Base-by-base conservation (phyloP, 2,113 vertebrate species). In the Coturnix japonica region DNA sequence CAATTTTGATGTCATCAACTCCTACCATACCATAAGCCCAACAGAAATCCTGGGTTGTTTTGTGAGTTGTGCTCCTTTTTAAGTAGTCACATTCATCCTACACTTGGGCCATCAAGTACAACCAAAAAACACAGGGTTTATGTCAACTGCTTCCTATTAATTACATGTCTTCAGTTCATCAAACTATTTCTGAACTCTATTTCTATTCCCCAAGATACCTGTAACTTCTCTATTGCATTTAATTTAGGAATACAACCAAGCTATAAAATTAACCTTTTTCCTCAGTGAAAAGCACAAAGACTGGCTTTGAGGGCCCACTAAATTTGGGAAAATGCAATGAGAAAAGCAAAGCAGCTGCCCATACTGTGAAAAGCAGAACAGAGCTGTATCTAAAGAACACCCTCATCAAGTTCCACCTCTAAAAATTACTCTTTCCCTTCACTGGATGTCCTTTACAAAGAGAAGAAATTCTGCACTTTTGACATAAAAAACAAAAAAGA, bases 391-490 rank as follows among this genome's bases (percentile, higher is more conserved):
- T 87, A 56, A 44, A 57, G 47, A 69, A 67, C 61, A 39, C 10
- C 47, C 35, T 92, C 43, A 77, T 73, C 78, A 89, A 92, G 60
- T 25, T 70, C 70, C 54, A 89, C 7, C 66, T 95, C 64, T 41
- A 67, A 94, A 77, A 60, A 85, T 60, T 41, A 49, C n/a, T 13
- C 64, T 46, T 56, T 56, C 56, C 63, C 63, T 81, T 84, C 84
- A 63, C 21, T 89, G 59, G 61, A 60, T 73, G 39, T n/a, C 39
- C 78, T 81, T 78, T 25, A 93, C 46, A 91, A 94, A 13, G 66
- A 78, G 76, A 76, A n/a, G 75, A 28, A 90, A 39, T 71, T 81
- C 72, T 71, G 43, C 41, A n/a, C 66, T 91, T 94, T 86, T 89
- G 89, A 91, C 54, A 53, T 82, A 77, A 91, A 66, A 81, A 47